A percentile compares a stretch with the other conserved stretches of the same genome.
These are phyloP conservation scores for Porphyrio hochstetteri DNA, from an alignment of 2,113 vertebrate species.

Conservation along the genomic window DNA sequence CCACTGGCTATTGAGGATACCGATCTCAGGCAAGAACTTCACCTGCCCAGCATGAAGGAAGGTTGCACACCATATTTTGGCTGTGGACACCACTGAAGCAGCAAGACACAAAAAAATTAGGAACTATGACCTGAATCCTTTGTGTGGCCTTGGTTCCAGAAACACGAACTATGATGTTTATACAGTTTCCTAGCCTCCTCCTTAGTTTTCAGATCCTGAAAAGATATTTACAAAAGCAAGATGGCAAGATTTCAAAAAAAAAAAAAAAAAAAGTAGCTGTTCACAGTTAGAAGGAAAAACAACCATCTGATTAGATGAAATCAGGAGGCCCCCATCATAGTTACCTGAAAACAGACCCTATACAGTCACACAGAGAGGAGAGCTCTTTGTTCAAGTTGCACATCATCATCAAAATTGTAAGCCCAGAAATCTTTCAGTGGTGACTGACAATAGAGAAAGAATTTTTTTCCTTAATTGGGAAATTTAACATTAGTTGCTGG, in stretches of 20 bases:
- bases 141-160: background rate
- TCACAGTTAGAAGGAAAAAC: background rate
- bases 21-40: background rate
- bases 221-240: background rate
- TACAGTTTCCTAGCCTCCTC: background rate
- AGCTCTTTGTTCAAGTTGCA: background rate
- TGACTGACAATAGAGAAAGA: background rate
- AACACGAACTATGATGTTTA: background rate
- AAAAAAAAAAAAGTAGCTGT: background rate
- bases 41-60: background rate
- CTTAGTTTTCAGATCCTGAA: background rate
- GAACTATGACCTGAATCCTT: background rate
- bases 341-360: slow-evolving; percentile 1
- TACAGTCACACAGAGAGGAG: background rate
- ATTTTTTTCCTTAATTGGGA: background rate
- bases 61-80: background rate
- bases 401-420: background rate
- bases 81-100: background rate
- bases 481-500: slow-evolving; percentile 10
- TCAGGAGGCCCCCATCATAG: background rate
- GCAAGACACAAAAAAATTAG: background rate
- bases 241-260: background rate
- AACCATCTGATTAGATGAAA: background rate
- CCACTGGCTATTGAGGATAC: background rate
- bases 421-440: background rate